phyloP scores from a whole-genome alignment of 2,113 vertebrate species.

The Psettodes erumei region DNA sequence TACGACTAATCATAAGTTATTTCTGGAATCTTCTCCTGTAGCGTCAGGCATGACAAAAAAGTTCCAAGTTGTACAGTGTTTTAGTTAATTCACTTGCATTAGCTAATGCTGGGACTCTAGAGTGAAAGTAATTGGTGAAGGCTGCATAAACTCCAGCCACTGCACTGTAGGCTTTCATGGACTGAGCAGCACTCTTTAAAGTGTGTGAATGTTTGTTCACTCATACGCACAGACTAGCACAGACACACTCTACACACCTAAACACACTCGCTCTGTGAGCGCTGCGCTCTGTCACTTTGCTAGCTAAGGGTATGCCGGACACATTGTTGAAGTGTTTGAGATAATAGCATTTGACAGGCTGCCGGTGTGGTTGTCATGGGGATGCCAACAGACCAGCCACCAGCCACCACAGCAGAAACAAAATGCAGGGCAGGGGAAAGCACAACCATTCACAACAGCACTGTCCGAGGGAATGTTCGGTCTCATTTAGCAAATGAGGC shows the following conservation, averaged over 20 bases:
- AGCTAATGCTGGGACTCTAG: neutral
- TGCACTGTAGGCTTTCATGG: constrained; percentile 6
- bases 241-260: constrained; percentile 21
- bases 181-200: constrained; percentile 26
- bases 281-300: constrained; percentile 44
- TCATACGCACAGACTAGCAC: neutral
- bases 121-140: constrained; percentile 13
- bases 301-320: constrained; percentile 49
- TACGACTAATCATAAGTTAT: neutral
- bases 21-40: neutral
- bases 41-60: neutral
- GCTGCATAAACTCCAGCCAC: neutral
- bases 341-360: constrained; percentile 70
- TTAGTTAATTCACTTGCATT: neutral
- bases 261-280: constrained; percentile 28
- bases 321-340: constrained; percentile 61
- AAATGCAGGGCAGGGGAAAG: constrained; percentile 54
- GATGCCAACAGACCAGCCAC: constrained; percentile 62
- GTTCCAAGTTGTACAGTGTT: neutral
- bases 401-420: constrained; percentile 52
- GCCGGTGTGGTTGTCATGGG: constrained; percentile 73
- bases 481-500: constrained; percentile 41
- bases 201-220: constrained; percentile 31
- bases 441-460: constrained; percentile 32
- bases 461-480: constrained; percentile 37